Evolutionary conservation across 2,888 invertebrate genomes (phyloP).

Genomic region (Camponotus fellah): DNA sequence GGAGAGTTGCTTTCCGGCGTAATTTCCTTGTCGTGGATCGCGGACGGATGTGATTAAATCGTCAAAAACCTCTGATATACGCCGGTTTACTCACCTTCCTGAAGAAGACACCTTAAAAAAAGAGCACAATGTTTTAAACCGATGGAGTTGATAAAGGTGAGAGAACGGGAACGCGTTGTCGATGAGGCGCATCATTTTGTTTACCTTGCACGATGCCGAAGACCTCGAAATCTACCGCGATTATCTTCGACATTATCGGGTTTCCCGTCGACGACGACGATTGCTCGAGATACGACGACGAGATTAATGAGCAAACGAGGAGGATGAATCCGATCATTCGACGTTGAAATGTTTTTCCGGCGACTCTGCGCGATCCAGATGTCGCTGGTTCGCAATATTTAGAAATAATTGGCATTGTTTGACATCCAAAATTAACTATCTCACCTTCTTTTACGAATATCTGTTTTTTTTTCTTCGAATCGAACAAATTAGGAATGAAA

Average conservation of each 20-base stretch:
- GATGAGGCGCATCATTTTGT: background rate
- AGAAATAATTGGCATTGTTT: slow-evolving; percentile 13
- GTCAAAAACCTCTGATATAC: background rate
- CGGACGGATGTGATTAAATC: background rate
- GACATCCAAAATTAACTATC: background rate
- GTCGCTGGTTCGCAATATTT: slow-evolving; percentile 11
- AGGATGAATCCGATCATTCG: slow-evolving; percentile 2
- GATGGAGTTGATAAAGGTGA: background rate
- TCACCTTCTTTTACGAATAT: background rate
- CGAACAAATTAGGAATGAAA: background rate
- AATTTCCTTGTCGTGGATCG: background rate
- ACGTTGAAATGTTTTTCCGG: background rate
- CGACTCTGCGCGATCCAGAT: slow-evolving; percentile 20
- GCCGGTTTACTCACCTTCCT: slow-evolving; percentile 81
- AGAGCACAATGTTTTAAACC: slow-evolving; percentile 22
- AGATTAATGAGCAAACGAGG: background rate
- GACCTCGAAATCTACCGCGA: slow-evolving; percentile 85
- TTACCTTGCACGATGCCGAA: slow-evolving; percentile 84
- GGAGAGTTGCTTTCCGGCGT: background rate
- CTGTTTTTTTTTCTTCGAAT: background rate
- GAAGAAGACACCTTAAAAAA: slow-evolving; percentile 85
- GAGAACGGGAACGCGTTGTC: background rate
- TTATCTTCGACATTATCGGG: slow-evolving; percentile 73
- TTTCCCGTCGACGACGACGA: background rate
- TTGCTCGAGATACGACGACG: background rate